Conservation (phyloP, 1,140 invertebrate species). For the Drosophila sp. region DNA sequence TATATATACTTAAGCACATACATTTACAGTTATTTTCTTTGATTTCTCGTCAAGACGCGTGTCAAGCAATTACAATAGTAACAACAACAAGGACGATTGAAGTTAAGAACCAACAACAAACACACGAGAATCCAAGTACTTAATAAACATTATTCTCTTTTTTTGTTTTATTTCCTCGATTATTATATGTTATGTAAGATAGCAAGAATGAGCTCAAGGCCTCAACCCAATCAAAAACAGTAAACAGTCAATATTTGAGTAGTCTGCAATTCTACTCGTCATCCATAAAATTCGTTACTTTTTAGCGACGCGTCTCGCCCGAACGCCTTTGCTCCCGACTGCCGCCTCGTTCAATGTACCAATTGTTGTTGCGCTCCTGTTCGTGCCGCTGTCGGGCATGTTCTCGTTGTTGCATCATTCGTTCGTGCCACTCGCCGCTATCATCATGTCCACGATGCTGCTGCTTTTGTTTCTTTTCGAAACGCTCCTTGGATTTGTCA, state of each 20-base stretch:
- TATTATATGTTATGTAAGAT: neutral
- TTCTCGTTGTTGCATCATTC: conserved; percentile 76
- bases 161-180: neutral
- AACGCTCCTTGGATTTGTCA: conserved; percentile 31
- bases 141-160: conserved; percentile 4
- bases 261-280: neutral
- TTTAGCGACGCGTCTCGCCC: conserved; percentile 41
- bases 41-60: neutral
- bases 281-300: neutral
- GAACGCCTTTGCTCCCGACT: conserved; percentile 69
- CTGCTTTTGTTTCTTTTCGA: conserved; percentile 6
- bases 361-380: conserved; percentile 67
- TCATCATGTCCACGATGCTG: conserved; percentile 14
- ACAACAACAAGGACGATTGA: neutral
- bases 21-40: conserved; percentile 9
- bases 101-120: conserved; percentile 24
- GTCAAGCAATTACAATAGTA: conserved; percentile 26
- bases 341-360: conserved; percentile 73
- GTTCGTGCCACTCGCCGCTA: conserved; percentile 74
- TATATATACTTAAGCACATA: conserved; percentile 17
- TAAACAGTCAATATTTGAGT: neutral
- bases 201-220: neutral
- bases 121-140: conserved; percentile 18
- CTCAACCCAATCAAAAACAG: neutral
- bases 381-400: conserved; percentile 56